These are phyloP conservation scores for Macaria notata DNA, from an alignment of 2,888 invertebrate genomes.

Conservation along the genomic window DNA sequence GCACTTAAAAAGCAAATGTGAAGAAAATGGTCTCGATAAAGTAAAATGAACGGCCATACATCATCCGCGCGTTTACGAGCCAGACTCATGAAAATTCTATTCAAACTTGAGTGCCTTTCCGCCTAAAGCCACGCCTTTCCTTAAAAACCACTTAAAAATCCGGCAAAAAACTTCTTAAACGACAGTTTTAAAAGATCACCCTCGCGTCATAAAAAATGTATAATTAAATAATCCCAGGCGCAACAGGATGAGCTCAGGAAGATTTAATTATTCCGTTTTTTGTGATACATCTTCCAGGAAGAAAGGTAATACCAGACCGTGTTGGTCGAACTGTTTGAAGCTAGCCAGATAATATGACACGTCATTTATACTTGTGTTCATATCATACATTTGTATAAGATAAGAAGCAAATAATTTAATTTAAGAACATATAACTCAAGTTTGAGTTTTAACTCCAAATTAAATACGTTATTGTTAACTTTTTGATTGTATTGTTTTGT, in stretches of 20 bases:
- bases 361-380: no score
- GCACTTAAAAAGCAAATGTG: constrained; percentile 4
- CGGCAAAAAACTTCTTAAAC: constrained; percentile 31
- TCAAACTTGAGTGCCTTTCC: constrained; percentile 25
- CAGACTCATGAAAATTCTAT: constrained; percentile 26
- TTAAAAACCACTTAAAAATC: constrained; percentile 26
- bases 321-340: no score
- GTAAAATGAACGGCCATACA: constrained; percentile 15
- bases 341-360: no score
- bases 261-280: constrained; percentile 51
- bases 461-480: no score
- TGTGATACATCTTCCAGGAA: constrained; percentile 20
- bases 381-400: no score
- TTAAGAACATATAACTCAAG: no score
- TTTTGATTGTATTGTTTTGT: no score
- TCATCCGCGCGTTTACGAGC: constrained; percentile 24
- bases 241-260: constrained; percentile 37
- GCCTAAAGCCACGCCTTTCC: constrained; percentile 22
- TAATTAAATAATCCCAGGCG: constrained; percentile 42
- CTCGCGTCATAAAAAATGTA: constrained; percentile 34
- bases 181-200: constrained; percentile 38
- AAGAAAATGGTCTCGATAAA: constrained; percentile 15
- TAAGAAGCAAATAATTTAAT: no score
- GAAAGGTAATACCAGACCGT: no score
- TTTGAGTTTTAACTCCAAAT: no score